phyloP scores from a whole-genome alignment of 2,888 invertebrate species.

The Notodonta dromedarius region DNA sequence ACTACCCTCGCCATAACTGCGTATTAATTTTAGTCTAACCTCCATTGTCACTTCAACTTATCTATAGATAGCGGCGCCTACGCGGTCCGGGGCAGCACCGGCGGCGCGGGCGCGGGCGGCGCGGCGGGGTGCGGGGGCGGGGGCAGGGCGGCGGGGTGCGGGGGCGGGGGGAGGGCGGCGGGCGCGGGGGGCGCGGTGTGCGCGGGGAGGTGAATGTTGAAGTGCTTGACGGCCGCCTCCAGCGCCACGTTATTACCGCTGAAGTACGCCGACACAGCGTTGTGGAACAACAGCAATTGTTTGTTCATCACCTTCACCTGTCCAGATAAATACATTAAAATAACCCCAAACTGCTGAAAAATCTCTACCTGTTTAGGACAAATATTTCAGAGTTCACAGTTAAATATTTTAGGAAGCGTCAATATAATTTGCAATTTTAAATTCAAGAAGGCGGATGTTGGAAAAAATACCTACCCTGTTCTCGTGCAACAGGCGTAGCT shows the following conservation, averaged over 20 bases:
- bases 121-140: not conserved
- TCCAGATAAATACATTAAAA: slow-evolving; percentile 24
- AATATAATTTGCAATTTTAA: too few relatives aligned
- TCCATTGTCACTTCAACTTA: too few relatives aligned
- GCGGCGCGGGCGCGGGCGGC: not conserved
- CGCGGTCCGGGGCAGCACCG: slow-evolving; percentile 1
- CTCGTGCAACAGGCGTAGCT: slow-evolving; percentile 98
- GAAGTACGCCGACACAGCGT: slow-evolving; percentile 98
- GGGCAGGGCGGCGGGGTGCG: not conserved
- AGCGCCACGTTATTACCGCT: slow-evolving; percentile 97
- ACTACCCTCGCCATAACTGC: too few relatives aligned
- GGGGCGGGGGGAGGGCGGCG: slow-evolving; percentile 16
- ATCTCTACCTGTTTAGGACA: too few relatives aligned
- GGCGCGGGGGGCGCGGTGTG: slow-evolving; percentile 11
- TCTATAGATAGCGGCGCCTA: not conserved
- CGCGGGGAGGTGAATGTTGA: slow-evolving; percentile 89
- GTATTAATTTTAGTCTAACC: too few relatives aligned
- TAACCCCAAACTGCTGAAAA: not conserved
- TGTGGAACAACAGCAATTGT: slow-evolving; percentile 97
- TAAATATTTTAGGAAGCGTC: too few relatives aligned
- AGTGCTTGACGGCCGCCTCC: slow-evolving; percentile 97
- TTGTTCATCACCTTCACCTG: slow-evolving; percentile 99
- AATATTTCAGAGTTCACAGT: too few relatives aligned
- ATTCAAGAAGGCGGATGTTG: too few relatives aligned
- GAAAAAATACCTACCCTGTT: slow-evolving; percentile 88